These are phyloP conservation scores for Erebia ligea DNA, from an alignment of 2,888 invertebrate species.

Conservation along the genomic window DNA sequence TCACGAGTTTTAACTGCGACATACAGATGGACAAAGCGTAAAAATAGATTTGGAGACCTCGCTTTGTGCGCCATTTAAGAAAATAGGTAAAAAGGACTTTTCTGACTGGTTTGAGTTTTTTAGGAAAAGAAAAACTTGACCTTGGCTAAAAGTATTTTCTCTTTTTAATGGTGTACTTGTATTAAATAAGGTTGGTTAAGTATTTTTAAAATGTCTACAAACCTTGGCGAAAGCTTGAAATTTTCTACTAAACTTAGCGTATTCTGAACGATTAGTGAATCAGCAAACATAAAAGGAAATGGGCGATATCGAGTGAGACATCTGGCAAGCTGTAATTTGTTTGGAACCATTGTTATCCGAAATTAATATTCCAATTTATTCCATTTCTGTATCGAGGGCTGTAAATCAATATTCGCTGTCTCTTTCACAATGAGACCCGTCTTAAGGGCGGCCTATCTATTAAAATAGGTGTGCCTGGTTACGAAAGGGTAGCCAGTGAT, in stretches of 20 bases:
- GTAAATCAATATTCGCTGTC: slow-evolving; percentile 77
- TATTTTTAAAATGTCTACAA: background rate
- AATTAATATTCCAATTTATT: slow-evolving; percentile 84
- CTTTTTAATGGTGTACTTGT: too few species aligned
- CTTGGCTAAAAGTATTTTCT: too few species aligned
- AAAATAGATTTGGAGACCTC: too few species aligned
- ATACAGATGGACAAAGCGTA: too few species aligned
- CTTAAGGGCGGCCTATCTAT: slow-evolving; percentile 34
- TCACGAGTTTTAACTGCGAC: too few species aligned
- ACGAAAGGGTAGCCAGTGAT: background rate
- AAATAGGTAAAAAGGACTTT: too few species aligned
- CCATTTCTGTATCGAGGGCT: slow-evolving; percentile 77
- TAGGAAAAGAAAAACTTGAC: too few species aligned
- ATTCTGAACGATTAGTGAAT: slow-evolving; percentile 48
- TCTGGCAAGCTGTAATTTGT: slow-evolving; percentile 81
- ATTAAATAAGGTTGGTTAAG: too few species aligned
- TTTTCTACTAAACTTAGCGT: background rate
- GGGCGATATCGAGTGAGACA: slow-evolving; percentile 70
- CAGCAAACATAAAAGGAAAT: slow-evolving; percentile 67
- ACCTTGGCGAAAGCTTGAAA: background rate
- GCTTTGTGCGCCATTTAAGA: too few species aligned
- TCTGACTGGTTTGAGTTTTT: too few species aligned
- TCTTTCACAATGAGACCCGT: slow-evolving; percentile 49
- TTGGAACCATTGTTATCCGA: slow-evolving; percentile 78
- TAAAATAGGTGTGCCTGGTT: slow-evolving; percentile 12